These are phyloP conservation scores for Trichopoda pennipes DNA, from an alignment of 2,888 invertebrate species.

Conservation along the genomic window DNA sequence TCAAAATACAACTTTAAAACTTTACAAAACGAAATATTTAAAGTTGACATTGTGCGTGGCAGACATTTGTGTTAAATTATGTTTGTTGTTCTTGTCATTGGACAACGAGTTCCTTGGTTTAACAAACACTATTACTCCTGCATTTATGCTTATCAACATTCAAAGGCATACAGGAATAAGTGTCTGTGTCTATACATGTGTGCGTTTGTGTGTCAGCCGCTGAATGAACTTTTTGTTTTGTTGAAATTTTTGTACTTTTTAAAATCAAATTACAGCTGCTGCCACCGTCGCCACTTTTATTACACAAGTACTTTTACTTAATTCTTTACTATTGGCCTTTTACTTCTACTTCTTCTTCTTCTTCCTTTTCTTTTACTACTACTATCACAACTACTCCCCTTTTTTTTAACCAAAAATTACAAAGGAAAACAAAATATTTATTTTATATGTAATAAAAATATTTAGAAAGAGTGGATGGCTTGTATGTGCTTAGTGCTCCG, in stretches of 20 bases:
- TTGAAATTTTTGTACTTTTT: slow-evolving; percentile 37
- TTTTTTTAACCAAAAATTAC: too few species aligned
- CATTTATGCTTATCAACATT: slow-evolving; percentile 9
- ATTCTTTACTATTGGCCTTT: neutral
- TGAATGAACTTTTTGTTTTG: slow-evolving; percentile 48
- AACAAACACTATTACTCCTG: neutral
- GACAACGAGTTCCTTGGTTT: slow-evolving; percentile 46
- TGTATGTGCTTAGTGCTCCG: too few species aligned
- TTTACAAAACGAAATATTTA: too few species aligned
- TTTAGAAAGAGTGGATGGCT: too few species aligned
- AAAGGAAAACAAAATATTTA: too few species aligned
- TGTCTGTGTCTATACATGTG: slow-evolving; percentile 1
- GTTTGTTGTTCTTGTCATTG: neutral
- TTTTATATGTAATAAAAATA: too few species aligned
- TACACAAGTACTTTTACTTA: slow-evolving; percentile 4
- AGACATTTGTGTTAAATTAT: neutral
- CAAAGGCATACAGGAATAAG: neutral
- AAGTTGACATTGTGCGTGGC: neutral
- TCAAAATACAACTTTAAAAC: too few species aligned
- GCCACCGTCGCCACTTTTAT: slow-evolving; percentile 22
- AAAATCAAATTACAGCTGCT: slow-evolving; percentile 66
- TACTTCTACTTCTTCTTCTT: slow-evolving; percentile 8
- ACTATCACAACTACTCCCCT: too few species aligned
- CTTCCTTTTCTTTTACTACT: neutral
- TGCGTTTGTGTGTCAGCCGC: slow-evolving; percentile 22